These are phyloP conservation scores for Tetragonisca angustula DNA, from an alignment of 2,888 invertebrate species.

Conservation along the genomic window DNA sequence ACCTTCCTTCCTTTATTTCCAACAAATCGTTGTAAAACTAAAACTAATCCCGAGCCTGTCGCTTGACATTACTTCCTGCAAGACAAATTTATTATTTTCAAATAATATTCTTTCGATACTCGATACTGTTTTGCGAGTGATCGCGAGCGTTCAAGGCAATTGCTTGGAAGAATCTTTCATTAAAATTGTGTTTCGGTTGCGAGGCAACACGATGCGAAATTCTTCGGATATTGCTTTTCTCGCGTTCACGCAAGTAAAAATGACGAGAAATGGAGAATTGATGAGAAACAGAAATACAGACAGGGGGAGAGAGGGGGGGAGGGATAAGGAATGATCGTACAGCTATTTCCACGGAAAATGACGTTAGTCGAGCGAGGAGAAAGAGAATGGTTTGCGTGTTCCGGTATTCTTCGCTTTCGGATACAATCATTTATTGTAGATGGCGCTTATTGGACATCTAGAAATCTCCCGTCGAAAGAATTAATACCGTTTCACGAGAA, in stretches of 20 bases:
- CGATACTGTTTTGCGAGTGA: no score
- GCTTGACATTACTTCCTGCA: no score
- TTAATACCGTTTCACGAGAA: conserved; percentile 4
- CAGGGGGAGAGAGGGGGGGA: neutral
- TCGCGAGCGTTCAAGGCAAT: neutral
- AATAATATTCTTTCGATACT: no score
- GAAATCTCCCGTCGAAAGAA: conserved; percentile 23
- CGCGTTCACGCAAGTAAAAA: conserved; percentile 37
- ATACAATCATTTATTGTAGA: conserved; percentile 49
- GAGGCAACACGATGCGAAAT: neutral
- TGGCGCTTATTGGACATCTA: conserved; percentile 28
- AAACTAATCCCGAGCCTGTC: no score
- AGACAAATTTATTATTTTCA: neutral
- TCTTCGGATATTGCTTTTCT: conserved; percentile 12
- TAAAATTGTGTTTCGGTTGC: conserved; percentile 11
- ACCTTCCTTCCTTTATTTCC: no score
- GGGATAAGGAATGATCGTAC: conserved; percentile 66
- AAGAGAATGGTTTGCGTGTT: conserved; percentile 57
- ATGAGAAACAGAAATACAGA: conserved; percentile 55
- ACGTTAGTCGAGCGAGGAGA: conserved; percentile 45
- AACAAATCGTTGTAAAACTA: no score
- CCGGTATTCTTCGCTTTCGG: conserved; percentile 39
- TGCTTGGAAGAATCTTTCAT: neutral
- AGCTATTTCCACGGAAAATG: conserved; percentile 43
- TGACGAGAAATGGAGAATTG: conserved; percentile 61